Evolutionary conservation across 2,113 vertebrate species (phyloP), one percentile per base, ranked within the genome.

Genomic region (Cyphomyrus plagiostoma): DNA sequence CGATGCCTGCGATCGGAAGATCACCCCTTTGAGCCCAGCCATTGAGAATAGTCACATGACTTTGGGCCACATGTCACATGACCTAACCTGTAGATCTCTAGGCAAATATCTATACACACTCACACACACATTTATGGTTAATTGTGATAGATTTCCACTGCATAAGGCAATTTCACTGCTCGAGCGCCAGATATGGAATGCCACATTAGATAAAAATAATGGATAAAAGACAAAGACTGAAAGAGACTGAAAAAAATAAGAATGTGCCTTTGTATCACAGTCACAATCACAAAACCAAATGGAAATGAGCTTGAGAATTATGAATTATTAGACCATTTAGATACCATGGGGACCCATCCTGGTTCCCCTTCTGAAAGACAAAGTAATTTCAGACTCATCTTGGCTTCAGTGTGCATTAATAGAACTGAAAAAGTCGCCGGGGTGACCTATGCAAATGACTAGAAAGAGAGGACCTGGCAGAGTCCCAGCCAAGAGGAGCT

Each of bases 241-340:
- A 77, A 48, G 66, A 48, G 9, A 82, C 74, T 58, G 49, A 48
- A 15, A 50, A 52, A 86, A 56, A 50, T 13, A 48, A 86, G 45
- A 87, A 87, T 3, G n/a, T 70, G 42, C 30, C 84, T 77, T 88
- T 87, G 26, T 74, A 86, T 70, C 62, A 42, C 84, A n/a, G 56
- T 70, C 39, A 58, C 53, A 89, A 74, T 74, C n/a, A 74, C 56
- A 42, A 87, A 58, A 70, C n/a, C 46, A 86, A 86, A 50, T 70
- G 89, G 56, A 89, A 66, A 89, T 86, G 83, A 89, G 83, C 35
- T 50, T 0, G 17, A 86, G 56, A 85, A 89, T 89, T 70, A 89
- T 89, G 83, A 87, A 89, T 89, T 87, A 89, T 89, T 89, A 89
- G 80, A 50, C 89, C 84, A 89, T 89, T 89, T 62, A 84, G 70